Conservation (phyloP, 2,888 invertebrate species). For the Koerneria pararmatus region DNA sequence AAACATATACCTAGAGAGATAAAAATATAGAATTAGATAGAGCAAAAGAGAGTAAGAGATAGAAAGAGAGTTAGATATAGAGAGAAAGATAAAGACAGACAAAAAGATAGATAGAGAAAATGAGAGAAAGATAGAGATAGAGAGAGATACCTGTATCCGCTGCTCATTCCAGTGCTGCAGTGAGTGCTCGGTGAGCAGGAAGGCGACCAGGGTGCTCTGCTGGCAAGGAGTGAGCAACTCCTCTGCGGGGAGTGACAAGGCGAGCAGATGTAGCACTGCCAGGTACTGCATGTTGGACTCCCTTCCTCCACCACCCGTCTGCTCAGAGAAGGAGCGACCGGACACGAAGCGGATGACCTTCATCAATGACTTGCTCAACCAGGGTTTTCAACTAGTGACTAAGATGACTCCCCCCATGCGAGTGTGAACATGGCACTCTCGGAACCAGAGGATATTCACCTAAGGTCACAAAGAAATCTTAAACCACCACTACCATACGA, state of each 20-base stretch:
- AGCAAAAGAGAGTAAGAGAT: too few species aligned
- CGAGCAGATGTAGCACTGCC: conserved; percentile 64
- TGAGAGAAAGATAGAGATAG: too few species aligned
- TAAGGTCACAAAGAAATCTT: too few species aligned
- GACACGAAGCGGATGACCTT: conserved; percentile 32
- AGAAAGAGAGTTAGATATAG: too few species aligned
- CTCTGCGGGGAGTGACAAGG: conserved; percentile 29
- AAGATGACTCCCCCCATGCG: background rate
- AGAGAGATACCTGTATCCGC: conserved; percentile 30
- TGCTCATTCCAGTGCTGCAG: conserved; percentile 34
- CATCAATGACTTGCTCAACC: background rate
- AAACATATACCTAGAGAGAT: too few species aligned
- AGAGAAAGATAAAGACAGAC: too few species aligned
- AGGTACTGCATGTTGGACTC: conserved; percentile 76
- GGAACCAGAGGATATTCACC: background rate
- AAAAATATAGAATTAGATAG: too few species aligned
- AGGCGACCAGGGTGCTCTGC: too few species aligned
- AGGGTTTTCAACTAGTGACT: background rate
- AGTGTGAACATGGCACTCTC: background rate
- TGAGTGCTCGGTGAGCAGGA: conserved; percentile 36
- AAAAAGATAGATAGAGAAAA: too few species aligned
- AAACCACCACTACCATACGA: too few species aligned
- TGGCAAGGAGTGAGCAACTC: conserved; percentile 24
- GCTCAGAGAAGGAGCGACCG: conserved; percentile 82
- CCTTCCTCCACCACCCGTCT: conserved; percentile 75